These are phyloP conservation scores for Bemisia tabaci DNA, from an alignment of 1,140 invertebrate genomes.

Conservation along the genomic window DNA sequence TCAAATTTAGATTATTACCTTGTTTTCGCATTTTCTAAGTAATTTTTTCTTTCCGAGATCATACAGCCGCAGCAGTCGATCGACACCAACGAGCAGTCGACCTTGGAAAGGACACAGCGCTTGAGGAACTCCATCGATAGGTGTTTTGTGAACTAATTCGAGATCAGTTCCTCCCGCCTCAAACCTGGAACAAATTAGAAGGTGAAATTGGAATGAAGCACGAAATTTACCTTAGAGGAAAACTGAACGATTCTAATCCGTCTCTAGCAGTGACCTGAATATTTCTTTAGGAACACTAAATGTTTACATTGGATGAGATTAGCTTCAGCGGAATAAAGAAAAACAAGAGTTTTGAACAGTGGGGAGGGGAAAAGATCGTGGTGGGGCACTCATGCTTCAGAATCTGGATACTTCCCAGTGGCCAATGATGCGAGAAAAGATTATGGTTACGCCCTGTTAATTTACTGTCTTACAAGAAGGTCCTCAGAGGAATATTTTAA, in stretches of 20 bases:
- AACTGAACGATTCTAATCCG: constrained; percentile 9
- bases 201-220: constrained; percentile 9
- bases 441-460: no score
- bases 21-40: constrained; percentile 96
- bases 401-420: no score
- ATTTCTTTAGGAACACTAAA: no score
- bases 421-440: no score
- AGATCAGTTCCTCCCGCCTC: constrained; percentile 56
- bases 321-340: no score
- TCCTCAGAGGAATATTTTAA: no score
- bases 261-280: constrained; percentile 18
- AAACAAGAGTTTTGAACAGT: no score
- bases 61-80: constrained; percentile 81
- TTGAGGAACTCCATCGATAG: constrained; percentile 84
- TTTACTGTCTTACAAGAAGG: no score
- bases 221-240: background rate
- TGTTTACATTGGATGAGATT: no score
- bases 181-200: constrained; percentile 39
- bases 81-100: constrained; percentile 79
- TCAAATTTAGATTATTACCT: no score
- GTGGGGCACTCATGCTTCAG: no score
- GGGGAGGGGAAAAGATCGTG: no score
- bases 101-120: constrained; percentile 88
- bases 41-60: constrained; percentile 96
- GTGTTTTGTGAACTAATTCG: constrained; percentile 86